Evolutionary conservation across 2,888 invertebrate genomes (phyloP), one percentile per base, ranked within the genome.

Genomic region (Leptinotarsa haldemani): DNA sequence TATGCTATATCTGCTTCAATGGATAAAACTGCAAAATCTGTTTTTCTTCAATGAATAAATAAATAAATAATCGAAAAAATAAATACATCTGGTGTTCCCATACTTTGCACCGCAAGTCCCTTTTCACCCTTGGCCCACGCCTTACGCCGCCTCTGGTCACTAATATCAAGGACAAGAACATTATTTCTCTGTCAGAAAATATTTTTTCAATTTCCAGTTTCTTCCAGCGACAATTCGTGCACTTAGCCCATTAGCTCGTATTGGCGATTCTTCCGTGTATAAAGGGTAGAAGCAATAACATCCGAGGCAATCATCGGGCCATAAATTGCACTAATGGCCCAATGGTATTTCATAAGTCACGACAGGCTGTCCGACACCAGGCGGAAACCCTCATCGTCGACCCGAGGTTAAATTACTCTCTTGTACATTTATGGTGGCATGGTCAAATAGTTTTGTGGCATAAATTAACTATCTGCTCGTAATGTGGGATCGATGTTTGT

Each of bases 291-390:
- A 61, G 61, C 65, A 71, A 71, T 74, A 71, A 74, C 74, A 74
- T 69, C 30, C 65, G 56, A 61, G 74, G 74, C 67, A 74, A 74
- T 74, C 65, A 74, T 61, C 65, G 53, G 65, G 16, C 84, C 82
- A 87, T 87, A 87, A 87, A 87, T 86, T 85, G 82, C 83, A 82
- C 86, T 87, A 87, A 87, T 87, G 86, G 86, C 85, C 84, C 85
- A 82, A 84, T 85, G 86, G 87, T 86, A 87, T 87, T 87, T 87
- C 87, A 87, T 87, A 87, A 76, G 76, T 71, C 68, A 71, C 69
- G 78, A 74, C 73, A 68, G 50, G 71, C 50, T 71, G 71, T 53
- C 71, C 46, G 70, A 70, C 69, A 66, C 61, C 68, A 65, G 70
- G 70, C 68, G 50, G 69, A 65, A 66, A 78, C 78, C 78, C 78